A percentile compares a stretch with the other conserved stretches of the same genome.
Conservation (phyloP, 2,797 vertebrate genomes). For the Emydoidea blandingii region DNA sequence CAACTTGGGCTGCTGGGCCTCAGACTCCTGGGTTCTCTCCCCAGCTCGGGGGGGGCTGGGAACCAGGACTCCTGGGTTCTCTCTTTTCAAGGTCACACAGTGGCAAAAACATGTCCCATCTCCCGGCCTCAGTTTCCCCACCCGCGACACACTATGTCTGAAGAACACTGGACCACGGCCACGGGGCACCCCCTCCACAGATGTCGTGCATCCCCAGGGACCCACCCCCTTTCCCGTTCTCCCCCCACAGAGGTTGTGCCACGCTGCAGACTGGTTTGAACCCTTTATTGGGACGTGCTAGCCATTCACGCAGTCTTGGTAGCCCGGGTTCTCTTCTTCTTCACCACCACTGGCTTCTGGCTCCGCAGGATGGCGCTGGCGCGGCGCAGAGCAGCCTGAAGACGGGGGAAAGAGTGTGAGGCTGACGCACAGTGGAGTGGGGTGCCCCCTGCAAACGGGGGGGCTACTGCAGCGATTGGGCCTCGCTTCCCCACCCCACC, state of each 20-base stretch:
- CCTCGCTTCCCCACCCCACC: no score
- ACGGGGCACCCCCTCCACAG: neutral
- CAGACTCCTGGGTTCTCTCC: no score
- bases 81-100: neutral
- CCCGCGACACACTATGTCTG: neutral
- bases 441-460: neutral
- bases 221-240: neutral
- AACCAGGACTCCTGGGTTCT: neutral
- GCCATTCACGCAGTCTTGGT: constrained; percentile 87
- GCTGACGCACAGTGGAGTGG: accelerated
- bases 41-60: no score
- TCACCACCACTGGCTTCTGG: constrained; percentile 94
- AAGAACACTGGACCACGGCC: neutral
- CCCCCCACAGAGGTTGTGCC: neutral
- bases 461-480: no score
- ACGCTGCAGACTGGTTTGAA: neutral
- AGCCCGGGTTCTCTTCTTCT: constrained; percentile 91
- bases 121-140: neutral
- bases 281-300: constrained; percentile 60
- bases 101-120: neutral
- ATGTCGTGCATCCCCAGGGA: neutral
- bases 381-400: constrained; percentile 90
- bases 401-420: neutral
- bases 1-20: no score
- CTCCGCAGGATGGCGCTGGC: constrained; percentile 93